Conservation (phyloP, 2,888 invertebrate species). For the Cheilosia soror region DNA sequence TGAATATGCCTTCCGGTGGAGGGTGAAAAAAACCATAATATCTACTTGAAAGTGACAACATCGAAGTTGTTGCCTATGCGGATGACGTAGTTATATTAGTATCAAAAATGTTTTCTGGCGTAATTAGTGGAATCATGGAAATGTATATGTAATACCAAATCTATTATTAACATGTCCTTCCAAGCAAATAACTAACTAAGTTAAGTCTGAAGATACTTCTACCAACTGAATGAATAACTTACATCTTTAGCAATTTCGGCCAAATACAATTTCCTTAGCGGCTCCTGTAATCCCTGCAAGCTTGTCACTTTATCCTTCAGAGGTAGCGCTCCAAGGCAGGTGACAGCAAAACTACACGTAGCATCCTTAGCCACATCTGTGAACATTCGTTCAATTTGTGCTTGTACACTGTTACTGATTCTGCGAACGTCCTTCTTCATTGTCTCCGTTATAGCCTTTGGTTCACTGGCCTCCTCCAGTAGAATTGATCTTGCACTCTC, state of each 20-base stretch:
- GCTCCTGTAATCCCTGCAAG: slow-evolving; percentile 91
- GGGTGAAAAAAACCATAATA: no score
- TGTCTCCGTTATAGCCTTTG: slow-evolving; percentile 77
- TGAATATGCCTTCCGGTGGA: no score
- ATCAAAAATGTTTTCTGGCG: no score
- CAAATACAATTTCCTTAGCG: slow-evolving; percentile 89
- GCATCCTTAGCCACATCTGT: slow-evolving; percentile 88
- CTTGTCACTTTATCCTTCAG: slow-evolving; percentile 92
- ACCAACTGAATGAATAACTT: slow-evolving; percentile 40
- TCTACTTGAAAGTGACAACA: no score
- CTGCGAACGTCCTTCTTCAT: slow-evolving; percentile 82
- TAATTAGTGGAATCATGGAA: no score
- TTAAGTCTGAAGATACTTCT: no score
- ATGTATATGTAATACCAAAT: no score
- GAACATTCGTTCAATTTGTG: slow-evolving; percentile 94
- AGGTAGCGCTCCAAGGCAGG: slow-evolving; percentile 92
- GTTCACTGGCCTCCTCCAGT: slow-evolving; percentile 80
- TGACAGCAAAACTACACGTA: slow-evolving; percentile 88
- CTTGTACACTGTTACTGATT: slow-evolving; percentile 91
- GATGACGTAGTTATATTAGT: no score
- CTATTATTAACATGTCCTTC: no score
- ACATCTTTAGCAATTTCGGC: slow-evolving; percentile 81
- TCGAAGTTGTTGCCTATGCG: no score
- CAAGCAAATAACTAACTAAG: no score
- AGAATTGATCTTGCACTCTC: slow-evolving; percentile 80